Percentiles rank a stretch among this genome's conserved stretches.
phyloP scores from a whole-genome alignment of 2,888 invertebrate species.

The Drosophila emarginata region DNA sequence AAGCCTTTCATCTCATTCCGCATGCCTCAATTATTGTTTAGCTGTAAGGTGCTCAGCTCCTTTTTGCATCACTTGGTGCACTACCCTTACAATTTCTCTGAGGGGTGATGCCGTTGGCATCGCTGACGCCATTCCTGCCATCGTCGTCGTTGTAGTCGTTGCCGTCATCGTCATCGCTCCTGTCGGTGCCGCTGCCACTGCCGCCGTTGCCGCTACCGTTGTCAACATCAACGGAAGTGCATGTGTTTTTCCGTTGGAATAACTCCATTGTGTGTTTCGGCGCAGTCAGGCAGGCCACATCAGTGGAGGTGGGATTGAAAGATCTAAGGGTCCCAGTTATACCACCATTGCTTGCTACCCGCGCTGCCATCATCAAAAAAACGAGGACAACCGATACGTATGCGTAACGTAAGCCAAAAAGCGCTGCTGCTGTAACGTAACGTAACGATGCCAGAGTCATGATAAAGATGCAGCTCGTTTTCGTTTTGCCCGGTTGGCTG shows the following conservation, averaged over 20 bases:
- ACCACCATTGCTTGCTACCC: not conserved
- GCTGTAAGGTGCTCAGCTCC: conserved; percentile 26
- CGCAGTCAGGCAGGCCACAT: conserved; percentile 64
- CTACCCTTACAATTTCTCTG: conserved; percentile 6
- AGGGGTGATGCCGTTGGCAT: conserved; percentile 26
- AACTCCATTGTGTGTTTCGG: conserved; percentile 75
- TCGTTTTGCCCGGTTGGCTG: conserved; percentile 16
- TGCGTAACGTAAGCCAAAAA: conserved; percentile 65
- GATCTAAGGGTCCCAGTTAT: conserved; percentile 28
- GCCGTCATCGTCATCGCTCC: not conserved
- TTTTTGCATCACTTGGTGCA: conserved; percentile 6
- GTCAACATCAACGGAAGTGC: conserved; percentile 74
- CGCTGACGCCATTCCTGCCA: conserved; percentile 10
- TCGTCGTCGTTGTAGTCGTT: not conserved
- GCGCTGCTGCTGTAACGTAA: conserved; percentile 48
- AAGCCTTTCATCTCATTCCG: conserved; percentile 19
- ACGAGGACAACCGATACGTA: conserved; percentile 54
- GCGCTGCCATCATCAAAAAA: conserved; percentile 7
- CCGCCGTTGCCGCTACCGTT: conserved; percentile 46
- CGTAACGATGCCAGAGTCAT: conserved; percentile 62
- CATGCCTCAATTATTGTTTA: conserved; percentile 42
- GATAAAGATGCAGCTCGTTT: conserved; percentile 54
- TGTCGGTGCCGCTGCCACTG: not conserved
- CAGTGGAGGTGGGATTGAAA: conserved; percentile 26
- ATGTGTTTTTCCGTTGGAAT: conserved; percentile 78